These are phyloP conservation scores for Dipodomys stephensi DNA, from an alignment of 2,113 vertebrate species.

Conservation along the genomic window DNA sequence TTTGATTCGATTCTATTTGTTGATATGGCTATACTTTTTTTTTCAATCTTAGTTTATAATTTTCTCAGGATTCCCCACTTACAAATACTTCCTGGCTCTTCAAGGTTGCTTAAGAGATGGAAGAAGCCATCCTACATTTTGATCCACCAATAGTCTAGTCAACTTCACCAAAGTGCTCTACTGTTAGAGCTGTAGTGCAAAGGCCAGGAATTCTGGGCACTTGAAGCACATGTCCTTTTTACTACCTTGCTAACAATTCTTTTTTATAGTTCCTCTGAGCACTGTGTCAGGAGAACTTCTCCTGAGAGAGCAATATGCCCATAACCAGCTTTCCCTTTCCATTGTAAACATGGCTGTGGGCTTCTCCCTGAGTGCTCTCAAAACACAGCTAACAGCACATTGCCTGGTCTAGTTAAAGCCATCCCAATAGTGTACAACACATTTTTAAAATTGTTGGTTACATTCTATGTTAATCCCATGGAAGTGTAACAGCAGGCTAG, in stretches of 20 bases:
- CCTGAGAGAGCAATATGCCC: neutral
- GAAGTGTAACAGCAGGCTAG: neutral
- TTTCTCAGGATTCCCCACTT: constrained; percentile 7
- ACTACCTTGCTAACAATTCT: neutral
- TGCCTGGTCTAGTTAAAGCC: neutral
- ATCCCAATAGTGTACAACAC: neutral
- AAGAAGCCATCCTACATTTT: neutral
- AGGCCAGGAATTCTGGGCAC: neutral
- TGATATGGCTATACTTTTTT: neutral
- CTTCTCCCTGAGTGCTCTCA: neutral
- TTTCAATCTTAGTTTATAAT: neutral
- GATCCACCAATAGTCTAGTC: neutral
- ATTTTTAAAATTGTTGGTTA: neutral
- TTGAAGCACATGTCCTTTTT: neutral
- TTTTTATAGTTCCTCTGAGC: neutral
- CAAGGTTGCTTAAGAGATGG: neutral
- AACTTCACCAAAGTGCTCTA: neutral
- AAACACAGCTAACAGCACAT: neutral
- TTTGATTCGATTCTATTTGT: constrained; percentile 7
- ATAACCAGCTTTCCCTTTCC: neutral
- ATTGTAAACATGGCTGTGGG: neutral
- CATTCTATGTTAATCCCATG: neutral
- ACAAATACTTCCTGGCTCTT: neutral
- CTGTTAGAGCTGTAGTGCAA: neutral
- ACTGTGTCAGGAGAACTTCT: neutral